Conservation (phyloP, 1,140 invertebrate genomes). For the Manduca sexta region DNA sequence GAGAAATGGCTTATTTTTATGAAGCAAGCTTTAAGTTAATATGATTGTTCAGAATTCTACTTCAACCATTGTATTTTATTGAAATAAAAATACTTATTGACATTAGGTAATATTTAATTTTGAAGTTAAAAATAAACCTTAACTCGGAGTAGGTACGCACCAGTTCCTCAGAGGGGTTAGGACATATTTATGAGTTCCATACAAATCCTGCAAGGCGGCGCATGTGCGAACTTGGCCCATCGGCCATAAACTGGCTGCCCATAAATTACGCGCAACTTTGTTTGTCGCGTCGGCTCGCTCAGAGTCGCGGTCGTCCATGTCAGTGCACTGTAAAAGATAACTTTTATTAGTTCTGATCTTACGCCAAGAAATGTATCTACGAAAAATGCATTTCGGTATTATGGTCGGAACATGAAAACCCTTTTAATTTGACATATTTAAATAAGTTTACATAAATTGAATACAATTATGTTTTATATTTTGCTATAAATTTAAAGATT, state of each 20-base stretch:
- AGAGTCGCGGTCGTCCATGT: slow-evolving; percentile 2
- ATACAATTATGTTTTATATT: no score
- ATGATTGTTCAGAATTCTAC: no score
- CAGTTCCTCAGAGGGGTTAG: slow-evolving; percentile 29
- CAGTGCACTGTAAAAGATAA: slow-evolving; percentile 21
- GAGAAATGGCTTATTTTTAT: no score
- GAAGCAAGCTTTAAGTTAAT: no score
- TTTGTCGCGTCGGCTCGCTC: slow-evolving; percentile 22
- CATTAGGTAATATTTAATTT: no score
- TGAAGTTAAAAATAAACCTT: no score
- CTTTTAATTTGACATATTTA: slow-evolving; percentile 15
- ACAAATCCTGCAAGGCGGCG: slow-evolving; percentile 26
- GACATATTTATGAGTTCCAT: slow-evolving; percentile 34
- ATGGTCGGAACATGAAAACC: slow-evolving; percentile 10
- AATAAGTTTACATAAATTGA: no score
- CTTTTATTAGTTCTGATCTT: slow-evolving; percentile 17
- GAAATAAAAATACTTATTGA: no score
- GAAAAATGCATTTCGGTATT: slow-evolving; percentile 3
- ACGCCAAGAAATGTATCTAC: slow-evolving; percentile 4
- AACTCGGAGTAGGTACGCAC: slow-evolving; percentile 12
- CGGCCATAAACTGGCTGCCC: slow-evolving; percentile 37
- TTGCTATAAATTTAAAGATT: no score
- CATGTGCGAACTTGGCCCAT: slow-evolving; percentile 49
- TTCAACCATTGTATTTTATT: no score
- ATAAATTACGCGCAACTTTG: slow-evolving; percentile 64